Percentiles rank a stretch among this genome's conserved stretches.
These are phyloP conservation scores for Melipona quadrifasciata DNA, from an alignment of 1,140 invertebrate species.

Conservation along the genomic window DNA sequence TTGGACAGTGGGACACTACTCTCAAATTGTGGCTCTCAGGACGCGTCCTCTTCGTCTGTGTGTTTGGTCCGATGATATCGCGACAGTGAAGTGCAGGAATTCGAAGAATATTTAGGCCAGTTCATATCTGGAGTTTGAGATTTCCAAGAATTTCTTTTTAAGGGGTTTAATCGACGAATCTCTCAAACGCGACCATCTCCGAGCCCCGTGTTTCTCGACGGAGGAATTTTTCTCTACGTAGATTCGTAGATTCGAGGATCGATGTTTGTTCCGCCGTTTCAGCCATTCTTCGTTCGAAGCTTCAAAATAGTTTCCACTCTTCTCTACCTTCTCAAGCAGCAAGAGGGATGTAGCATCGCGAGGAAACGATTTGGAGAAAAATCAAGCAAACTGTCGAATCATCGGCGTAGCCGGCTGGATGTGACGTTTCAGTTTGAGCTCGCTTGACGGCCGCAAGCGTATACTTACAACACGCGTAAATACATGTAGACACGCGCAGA, in stretches of 20 bases:
- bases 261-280: not conserved
- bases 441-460: constrained; percentile 39
- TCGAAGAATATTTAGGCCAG: not conserved
- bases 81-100: not conserved
- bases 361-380: not conserved
- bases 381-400: not conserved
- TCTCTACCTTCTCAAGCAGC: not conserved
- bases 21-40: not conserved
- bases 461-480: constrained; percentile 42
- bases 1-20: constrained; percentile 34
- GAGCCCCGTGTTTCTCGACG: no score
- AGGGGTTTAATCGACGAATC: no score
- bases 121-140: not conserved
- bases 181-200: not conserved
- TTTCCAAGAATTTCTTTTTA: not conserved
- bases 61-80: not conserved
- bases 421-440: constrained; percentile 53
- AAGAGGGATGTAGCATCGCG: not conserved
- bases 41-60: not conserved
- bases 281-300: not conserved
- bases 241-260: no score
- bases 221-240: no score
- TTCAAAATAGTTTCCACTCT: not conserved
- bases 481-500: not conserved
- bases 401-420: constrained; percentile 46